These are phyloP conservation scores for Lynx canadensis DNA, from an alignment of 2,113 vertebrate genomes.

Conservation along the genomic window DNA sequence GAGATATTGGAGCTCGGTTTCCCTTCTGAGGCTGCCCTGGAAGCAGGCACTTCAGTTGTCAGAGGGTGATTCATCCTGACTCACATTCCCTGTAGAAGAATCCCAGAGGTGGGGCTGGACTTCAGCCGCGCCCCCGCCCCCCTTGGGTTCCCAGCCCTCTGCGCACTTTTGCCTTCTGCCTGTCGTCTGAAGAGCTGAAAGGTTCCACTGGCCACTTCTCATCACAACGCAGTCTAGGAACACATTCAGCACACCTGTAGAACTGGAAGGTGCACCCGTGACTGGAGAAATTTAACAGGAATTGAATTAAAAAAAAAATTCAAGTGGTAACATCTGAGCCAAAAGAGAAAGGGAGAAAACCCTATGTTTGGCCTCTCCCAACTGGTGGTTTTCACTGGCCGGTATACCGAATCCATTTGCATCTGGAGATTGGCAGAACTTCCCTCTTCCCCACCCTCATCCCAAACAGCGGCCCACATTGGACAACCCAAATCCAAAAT, in stretches of 20 bases:
- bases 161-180: background rate
- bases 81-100: background rate
- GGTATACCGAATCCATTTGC: background rate
- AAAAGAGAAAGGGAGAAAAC: background rate
- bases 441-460: no score
- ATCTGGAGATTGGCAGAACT: no score
- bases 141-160: background rate
- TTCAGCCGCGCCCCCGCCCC: background rate
- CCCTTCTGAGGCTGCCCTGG: background rate
- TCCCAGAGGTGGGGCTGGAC: background rate
- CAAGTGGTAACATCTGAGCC: background rate
- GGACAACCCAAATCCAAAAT: background rate
- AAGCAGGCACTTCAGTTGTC: background rate
- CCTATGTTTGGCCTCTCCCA: no score
- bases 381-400: background rate
- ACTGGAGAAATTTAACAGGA: background rate
- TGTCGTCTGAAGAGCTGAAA: no score
- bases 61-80: background rate
- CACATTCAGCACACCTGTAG: no score
- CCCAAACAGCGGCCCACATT: background rate
- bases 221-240: background rate
- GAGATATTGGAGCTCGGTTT: background rate
- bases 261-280: background rate
- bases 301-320: background rate
- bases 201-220: background rate